Evolutionary conservation across 2,113 vertebrate species (phyloP).

Genomic region (Mungos mungo): DNA sequence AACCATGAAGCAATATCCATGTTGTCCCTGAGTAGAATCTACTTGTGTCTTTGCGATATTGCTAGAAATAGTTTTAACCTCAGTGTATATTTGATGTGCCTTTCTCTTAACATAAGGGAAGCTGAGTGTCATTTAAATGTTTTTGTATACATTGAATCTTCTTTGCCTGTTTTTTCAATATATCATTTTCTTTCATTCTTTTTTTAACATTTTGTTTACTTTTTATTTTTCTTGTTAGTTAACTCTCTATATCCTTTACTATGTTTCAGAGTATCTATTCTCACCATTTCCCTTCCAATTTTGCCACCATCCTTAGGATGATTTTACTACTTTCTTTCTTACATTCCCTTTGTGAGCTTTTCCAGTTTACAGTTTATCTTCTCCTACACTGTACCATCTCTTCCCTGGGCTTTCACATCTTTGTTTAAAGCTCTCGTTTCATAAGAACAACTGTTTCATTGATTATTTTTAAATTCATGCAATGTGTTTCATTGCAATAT

Average conservation of each 20-base stretch:
- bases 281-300: neutral
- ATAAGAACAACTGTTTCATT: neutral
- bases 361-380: neutral
- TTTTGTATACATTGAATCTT: neutral
- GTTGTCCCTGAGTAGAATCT: neutral
- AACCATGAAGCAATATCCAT: neutral
- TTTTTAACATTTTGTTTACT: neutral
- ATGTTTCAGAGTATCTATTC: neutral
- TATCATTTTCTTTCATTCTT: neutral
- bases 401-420: neutral
- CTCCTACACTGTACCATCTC: neutral
- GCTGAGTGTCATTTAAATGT: neutral
- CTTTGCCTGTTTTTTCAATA: neutral
- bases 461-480: neutral
- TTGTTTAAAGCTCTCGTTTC: slow-evolving; percentile 1
- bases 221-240: slow-evolving; percentile 10
- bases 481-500: neutral
- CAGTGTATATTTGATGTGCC: neutral
- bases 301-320: neutral
- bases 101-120: neutral
- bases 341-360: neutral
- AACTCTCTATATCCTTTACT: neutral
- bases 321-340: neutral
- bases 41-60: neutral
- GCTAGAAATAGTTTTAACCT: neutral